Evolutionary conservation across 2,113 vertebrate species (phyloP).

Genomic region (Mobula birostris): DNA sequence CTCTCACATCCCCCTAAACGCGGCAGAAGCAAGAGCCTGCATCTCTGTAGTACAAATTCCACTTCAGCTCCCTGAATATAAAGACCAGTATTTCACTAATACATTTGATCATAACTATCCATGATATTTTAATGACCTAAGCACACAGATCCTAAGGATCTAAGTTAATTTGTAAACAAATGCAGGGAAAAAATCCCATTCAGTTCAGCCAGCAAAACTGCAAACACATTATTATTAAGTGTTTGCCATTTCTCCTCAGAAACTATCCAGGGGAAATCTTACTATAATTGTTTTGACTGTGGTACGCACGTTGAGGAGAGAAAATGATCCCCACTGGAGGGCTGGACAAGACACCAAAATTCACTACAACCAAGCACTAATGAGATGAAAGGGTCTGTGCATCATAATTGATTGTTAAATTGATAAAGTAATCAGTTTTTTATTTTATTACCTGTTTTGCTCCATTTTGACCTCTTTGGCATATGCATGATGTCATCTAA

Average conservation of each 20-base stretch:
- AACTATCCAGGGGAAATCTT: not conserved
- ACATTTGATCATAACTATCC: too few species aligned
- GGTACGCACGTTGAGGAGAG: not conserved
- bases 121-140: too few species aligned
- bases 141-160: not conserved
- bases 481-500: constrained; percentile 36
- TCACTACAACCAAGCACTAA: not conserved
- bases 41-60: too few species aligned
- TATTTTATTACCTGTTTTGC: constrained; percentile 36
- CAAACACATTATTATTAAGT: not conserved
- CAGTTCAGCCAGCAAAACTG: not conserved
- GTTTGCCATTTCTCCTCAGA: not conserved
- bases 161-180: not conserved
- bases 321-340: not conserved
- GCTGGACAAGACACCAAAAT: constrained; percentile 8
- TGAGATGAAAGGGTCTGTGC: constrained; percentile 18
- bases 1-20: too few species aligned
- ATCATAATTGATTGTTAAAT: constrained; percentile 34
- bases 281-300: not conserved
- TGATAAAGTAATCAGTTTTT: constrained; percentile 36
- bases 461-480: constrained; percentile 32
- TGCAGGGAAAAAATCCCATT: not conserved
- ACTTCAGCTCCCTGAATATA: too few species aligned
- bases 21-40: too few species aligned
- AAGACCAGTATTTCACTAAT: too few species aligned